Percentiles rank a stretch among this genome's conserved stretches.
These are phyloP conservation scores for Cephus cinctus DNA, from an alignment of 1,140 invertebrate species.

Conservation along the genomic window DNA sequence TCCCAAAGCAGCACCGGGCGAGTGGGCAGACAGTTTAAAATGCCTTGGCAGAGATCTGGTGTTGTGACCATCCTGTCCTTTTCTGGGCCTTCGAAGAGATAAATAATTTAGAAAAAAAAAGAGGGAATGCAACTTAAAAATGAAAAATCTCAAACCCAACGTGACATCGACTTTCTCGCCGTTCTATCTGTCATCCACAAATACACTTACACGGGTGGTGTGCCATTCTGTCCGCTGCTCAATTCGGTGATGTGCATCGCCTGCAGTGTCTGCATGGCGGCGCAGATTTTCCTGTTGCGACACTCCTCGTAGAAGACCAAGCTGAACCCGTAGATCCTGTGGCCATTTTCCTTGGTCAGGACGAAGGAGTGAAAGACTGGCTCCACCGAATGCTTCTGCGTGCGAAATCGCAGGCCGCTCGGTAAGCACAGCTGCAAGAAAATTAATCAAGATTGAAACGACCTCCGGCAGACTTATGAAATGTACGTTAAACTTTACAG, in stretches of 20 bases:
- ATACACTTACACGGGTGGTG: slow-evolving; percentile 44
- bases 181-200: too few relatives aligned
- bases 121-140: neutral
- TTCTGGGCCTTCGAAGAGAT: slow-evolving; percentile 47
- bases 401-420: slow-evolving; percentile 88
- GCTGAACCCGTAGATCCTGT: slow-evolving; percentile 89
- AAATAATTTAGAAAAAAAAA: neutral
- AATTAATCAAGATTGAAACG: slow-evolving; percentile 4
- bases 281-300: slow-evolving; percentile 85
- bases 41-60: slow-evolving; percentile 80
- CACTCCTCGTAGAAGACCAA: slow-evolving; percentile 96
- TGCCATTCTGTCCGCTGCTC: slow-evolving; percentile 72
- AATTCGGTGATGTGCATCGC: slow-evolving; percentile 91
- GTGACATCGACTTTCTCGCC: too few relatives aligned
- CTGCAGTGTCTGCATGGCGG: slow-evolving; percentile 92
- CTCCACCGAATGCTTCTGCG: slow-evolving; percentile 87
- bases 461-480: too few relatives aligned
- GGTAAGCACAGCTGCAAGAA: slow-evolving; percentile 85
- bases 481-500: too few relatives aligned
- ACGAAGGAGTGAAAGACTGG: slow-evolving; percentile 96
- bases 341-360: slow-evolving; percentile 95
- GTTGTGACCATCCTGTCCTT: slow-evolving; percentile 63
- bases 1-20: slow-evolving; percentile 70
- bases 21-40: slow-evolving; percentile 81
- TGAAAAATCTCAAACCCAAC: too few relatives aligned